Conservation (phyloP, 2,797 vertebrate species). For the Bradypodion pumilum region DNA sequence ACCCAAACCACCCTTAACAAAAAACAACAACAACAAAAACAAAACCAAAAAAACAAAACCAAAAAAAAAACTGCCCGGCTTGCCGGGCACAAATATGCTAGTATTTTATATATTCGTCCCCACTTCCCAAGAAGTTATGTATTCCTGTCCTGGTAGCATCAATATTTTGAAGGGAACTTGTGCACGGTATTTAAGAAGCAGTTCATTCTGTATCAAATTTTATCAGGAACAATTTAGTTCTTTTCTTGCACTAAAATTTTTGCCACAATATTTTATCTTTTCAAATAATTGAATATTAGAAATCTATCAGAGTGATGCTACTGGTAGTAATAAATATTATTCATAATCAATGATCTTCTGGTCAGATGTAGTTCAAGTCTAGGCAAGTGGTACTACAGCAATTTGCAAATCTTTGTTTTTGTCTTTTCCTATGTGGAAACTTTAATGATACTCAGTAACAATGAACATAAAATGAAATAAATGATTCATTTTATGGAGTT, state of each 20-base stretch:
- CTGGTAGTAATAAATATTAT: constrained; percentile 1
- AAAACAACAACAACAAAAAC: too few species aligned
- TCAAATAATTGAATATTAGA: neutral
- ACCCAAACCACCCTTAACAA: too few species aligned
- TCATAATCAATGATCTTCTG: constrained; percentile 25
- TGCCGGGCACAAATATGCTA: too few species aligned
- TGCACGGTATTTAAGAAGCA: neutral
- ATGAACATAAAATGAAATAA: constrained; percentile 1
- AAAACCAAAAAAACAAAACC: too few species aligned
- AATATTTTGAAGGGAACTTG: constrained; percentile 31
- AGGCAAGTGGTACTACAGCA: neutral
- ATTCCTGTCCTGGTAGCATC: too few species aligned
- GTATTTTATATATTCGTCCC: too few species aligned
- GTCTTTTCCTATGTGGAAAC: neutral
- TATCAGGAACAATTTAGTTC: constrained; percentile 3
- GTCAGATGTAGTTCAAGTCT: constrained; percentile 12
- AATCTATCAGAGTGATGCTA: neutral
- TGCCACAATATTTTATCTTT: neutral
- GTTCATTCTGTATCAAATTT: neutral
- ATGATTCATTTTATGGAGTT: neutral
- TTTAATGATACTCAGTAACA: neutral
- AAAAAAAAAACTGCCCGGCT: too few species aligned
- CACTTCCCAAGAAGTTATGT: too few species aligned
- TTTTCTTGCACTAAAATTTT: neutral
- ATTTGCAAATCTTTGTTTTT: neutral